Conservation (phyloP, 2,797 vertebrate genomes). For the Dromococcyx pavoninus region DNA sequence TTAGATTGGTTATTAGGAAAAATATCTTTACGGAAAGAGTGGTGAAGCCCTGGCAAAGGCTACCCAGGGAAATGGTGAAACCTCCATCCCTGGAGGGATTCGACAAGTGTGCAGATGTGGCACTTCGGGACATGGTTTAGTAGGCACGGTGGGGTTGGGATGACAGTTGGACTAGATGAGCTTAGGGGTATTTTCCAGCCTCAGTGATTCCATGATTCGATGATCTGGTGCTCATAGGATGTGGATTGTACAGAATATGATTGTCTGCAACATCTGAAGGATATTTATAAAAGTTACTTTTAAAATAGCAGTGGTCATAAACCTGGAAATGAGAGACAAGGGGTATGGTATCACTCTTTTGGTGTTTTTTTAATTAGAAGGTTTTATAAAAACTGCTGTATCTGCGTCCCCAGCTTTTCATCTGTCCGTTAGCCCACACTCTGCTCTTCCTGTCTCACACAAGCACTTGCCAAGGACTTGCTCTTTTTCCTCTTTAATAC, state of each 20-base stretch:
- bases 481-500: neutral
- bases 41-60: no score
- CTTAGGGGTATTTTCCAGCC: no score
- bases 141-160: no score
- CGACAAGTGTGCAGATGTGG: no score
- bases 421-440: neutral
- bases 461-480: neutral
- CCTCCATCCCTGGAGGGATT: no score
- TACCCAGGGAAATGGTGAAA: no score
- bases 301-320: neutral
- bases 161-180: no score
- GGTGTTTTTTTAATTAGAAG: neutral
- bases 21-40: no score
- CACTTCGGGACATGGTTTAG: no score
- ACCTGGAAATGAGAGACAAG: neutral
- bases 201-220: no score
- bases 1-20: no score
- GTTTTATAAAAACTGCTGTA: neutral
- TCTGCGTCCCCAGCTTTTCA: neutral
- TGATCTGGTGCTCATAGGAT: rapidly evolving
- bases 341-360: neutral
- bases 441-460: neutral
- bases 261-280: neutral
- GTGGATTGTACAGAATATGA: neutral
- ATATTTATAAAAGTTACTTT: neutral